Percentiles rank a stretch among this genome's conserved stretches.
These are phyloP conservation scores for Corticium candelabrum DNA, from an alignment of 37 sponge, comb jelly and placozoan genomes.

Conservation along the genomic window DNA sequence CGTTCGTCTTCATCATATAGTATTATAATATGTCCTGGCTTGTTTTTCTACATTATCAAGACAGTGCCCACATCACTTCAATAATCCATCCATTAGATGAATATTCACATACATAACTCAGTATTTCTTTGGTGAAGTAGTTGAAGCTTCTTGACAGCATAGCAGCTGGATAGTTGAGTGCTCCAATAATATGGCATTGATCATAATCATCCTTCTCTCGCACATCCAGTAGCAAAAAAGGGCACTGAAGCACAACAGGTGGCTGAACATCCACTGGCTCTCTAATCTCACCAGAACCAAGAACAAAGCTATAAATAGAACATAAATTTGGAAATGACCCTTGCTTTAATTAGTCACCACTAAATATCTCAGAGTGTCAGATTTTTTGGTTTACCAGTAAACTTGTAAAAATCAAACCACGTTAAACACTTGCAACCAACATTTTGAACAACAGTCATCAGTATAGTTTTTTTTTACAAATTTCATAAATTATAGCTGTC, in stretches of 20 bases:
- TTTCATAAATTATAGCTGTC: too few species aligned
- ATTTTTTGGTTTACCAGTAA: too few species aligned
- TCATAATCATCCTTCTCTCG: constrained; percentile 72
- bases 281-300: constrained; percentile 69
- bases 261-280: neutral
- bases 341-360: too few species aligned
- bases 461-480: too few species aligned
- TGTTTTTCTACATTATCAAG: constrained; percentile 58
- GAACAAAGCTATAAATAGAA: constrained; percentile 26
- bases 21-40: constrained; percentile 86
- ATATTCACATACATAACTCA: constrained; percentile 90
- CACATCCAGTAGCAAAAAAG: constrained; percentile 91
- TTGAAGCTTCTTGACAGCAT: constrained; percentile 87
- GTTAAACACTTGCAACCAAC: too few species aligned
- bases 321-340: neutral
- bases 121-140: constrained; percentile 89
- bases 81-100: too few species aligned
- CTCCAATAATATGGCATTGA: constrained; percentile 80
- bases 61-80: too few species aligned
- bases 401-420: too few species aligned
- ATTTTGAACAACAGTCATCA: too few species aligned
- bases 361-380: too few species aligned
- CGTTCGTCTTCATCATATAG: constrained; percentile 97
- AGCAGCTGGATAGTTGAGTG: constrained; percentile 69
- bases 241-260: constrained; percentile 2